phyloP scores from a whole-genome alignment of 2,888 invertebrate species.

The Clepsis dumicolana region DNA sequence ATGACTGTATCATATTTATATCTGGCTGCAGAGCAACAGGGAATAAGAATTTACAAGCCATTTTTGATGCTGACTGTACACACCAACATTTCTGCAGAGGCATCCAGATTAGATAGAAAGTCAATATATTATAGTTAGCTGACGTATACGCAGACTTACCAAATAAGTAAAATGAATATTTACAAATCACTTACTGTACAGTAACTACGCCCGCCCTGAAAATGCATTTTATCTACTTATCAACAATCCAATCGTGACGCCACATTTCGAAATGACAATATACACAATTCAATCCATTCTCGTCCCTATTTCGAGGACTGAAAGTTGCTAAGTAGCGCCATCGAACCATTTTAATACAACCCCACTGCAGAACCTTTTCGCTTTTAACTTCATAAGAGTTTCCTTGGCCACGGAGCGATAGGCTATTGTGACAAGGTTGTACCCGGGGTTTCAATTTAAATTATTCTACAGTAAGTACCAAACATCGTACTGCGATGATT shows the following conservation, averaged over 20 bases:
- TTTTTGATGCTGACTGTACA: too few relatives aligned
- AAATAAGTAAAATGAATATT: too few relatives aligned
- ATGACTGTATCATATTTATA: too few relatives aligned
- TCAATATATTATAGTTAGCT: too few relatives aligned
- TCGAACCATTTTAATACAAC: neutral
- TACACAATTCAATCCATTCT: conserved; percentile 2
- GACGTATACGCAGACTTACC: too few relatives aligned
- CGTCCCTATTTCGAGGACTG: neutral
- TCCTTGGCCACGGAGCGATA: neutral
- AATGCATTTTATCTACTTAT: conserved; percentile 21
- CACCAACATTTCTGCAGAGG: too few relatives aligned
- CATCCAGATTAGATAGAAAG: too few relatives aligned
- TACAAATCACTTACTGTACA: neutral
- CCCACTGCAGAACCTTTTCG: neutral
- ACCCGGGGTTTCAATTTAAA: neutral
- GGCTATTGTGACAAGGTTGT: neutral
- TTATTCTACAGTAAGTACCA: neutral
- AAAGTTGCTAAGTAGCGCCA: conserved; percentile 10
- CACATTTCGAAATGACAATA: conserved; percentile 8
- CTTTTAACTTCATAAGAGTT: neutral
- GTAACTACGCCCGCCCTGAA: conserved; percentile 1
- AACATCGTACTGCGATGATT: conserved; percentile 19
- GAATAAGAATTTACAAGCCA: too few relatives aligned
- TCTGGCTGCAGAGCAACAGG: too few relatives aligned
- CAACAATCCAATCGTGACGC: conserved; percentile 22